Percentiles rank a stretch among this genome's conserved stretches.
These are phyloP conservation scores for Ptychodera flava DNA, from an alignment of 35 echinoderm and acorn worm species.

Conservation along the genomic window DNA sequence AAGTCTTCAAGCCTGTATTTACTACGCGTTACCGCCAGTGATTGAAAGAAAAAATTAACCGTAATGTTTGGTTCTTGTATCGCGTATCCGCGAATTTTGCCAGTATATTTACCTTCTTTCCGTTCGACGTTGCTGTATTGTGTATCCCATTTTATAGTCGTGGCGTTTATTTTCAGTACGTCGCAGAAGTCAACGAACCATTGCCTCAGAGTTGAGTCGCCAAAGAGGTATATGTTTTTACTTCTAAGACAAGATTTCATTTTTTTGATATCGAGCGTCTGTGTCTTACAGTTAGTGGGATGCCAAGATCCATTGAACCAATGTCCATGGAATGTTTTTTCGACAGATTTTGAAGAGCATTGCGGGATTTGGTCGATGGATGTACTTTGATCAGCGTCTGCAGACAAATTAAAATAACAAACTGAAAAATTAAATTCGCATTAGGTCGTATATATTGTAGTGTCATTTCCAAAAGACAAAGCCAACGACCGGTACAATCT, in stretches of 20 bases:
- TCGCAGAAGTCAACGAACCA: background rate
- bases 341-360: too few species aligned
- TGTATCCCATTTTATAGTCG: background rate
- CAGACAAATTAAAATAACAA: too few species aligned
- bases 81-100: background rate
- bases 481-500: too few species aligned
- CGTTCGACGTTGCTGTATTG: background rate
- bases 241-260: background rate
- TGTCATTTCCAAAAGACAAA: too few species aligned
- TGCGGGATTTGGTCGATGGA: too few species aligned
- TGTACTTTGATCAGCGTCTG: too few species aligned
- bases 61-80: background rate
- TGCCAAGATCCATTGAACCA: background rate
- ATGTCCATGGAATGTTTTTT: background rate
- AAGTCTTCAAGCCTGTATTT: background rate
- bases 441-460: too few species aligned
- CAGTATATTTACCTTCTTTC: background rate
- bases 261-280: background rate
- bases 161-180: background rate
- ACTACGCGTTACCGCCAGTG: background rate
- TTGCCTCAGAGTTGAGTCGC: background rate
- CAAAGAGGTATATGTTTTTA: background rate
- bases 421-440: too few species aligned
- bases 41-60: background rate
- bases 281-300: background rate